Conservation (phyloP, 1,140 invertebrate genomes). For the Rhopalosiphum maidis region DNA sequence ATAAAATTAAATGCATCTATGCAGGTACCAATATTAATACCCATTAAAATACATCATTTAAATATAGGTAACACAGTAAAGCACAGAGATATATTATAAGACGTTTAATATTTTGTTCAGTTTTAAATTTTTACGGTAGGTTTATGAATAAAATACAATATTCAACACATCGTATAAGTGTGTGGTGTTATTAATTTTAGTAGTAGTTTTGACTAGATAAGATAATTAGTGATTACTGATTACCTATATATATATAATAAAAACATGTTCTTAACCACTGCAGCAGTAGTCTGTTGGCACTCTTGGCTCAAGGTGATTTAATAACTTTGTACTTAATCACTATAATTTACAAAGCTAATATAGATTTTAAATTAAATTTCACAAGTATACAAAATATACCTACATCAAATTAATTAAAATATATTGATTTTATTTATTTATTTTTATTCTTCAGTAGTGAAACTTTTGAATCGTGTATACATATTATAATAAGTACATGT, state of each 20-base stretch:
- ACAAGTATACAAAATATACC: neutral
- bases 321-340: neutral
- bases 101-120: neutral
- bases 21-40: neutral
- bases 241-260: neutral
- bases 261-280: neutral
- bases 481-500: neutral
- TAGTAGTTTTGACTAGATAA: neutral
- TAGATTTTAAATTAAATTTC: neutral
- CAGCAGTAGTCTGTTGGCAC: neutral
- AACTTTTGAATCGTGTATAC: neutral
- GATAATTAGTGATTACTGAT: neutral
- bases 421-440: neutral
- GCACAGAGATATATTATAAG: neutral
- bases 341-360: slow-evolving; percentile 23
- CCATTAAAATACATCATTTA: neutral
- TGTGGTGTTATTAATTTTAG: neutral
- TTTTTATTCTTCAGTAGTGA: neutral
- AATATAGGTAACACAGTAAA: neutral
- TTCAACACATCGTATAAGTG: neutral
- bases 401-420: neutral
- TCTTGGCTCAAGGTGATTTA: slow-evolving; percentile 9
- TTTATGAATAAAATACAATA: neutral
- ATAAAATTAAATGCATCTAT: neutral
- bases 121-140: neutral